Evolutionary conservation across 2,888 invertebrate genomes (phyloP), one percentile per base, ranked within the genome.

Genomic region (Halictus quadricinctus): DNA sequence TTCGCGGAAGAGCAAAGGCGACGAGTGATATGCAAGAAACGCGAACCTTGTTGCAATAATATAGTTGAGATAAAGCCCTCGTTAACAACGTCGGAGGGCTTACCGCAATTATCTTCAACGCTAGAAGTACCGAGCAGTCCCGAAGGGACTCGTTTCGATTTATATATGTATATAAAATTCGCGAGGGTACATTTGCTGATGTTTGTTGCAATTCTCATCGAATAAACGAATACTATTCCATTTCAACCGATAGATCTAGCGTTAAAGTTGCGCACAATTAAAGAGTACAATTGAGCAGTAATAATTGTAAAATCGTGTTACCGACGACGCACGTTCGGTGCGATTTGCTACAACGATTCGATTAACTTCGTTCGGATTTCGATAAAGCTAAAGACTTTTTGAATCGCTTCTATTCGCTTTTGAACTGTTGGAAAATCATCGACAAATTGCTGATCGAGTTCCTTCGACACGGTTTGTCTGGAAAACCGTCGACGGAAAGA

Each of bases 11-110:
- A 70, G 54, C 73, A 74, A 48, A 54, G 12, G 36, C 76, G 41
- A 64, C 69, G 48, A 76, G 18, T 78, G 74, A 85, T 80, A 80
- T 82, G 85, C 85, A 86, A 85, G 75, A 77, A 80, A 80, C 66
- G 50, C 72, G 75, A 69, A 81, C 79, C 75, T 76, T 64, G 36
- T 75, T 82, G 54, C 36, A 70, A 43, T 66, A 46, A 50, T 41
- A 81, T 69, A 79, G 29, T 64, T 79, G 50, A 13, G 18, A 48
- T 48, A n/a, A 64, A 54, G 72, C 72, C 66, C 75, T 79, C 78
- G 36, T 66, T n/a, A 12, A n/a, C 58, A n/a, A 58, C n/a, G 6
- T 69, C 1, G 10, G 12, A 69, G 13, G 21, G 18, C 69, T 41
- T 69, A 21, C 21, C 41, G 5, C 41, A n/a, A 43, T 25, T n/a